Evolutionary conservation across 1,140 invertebrate species (phyloP), one percentile per base, ranked within the genome.

Genomic region (Vollenhovia emeryi): DNA sequence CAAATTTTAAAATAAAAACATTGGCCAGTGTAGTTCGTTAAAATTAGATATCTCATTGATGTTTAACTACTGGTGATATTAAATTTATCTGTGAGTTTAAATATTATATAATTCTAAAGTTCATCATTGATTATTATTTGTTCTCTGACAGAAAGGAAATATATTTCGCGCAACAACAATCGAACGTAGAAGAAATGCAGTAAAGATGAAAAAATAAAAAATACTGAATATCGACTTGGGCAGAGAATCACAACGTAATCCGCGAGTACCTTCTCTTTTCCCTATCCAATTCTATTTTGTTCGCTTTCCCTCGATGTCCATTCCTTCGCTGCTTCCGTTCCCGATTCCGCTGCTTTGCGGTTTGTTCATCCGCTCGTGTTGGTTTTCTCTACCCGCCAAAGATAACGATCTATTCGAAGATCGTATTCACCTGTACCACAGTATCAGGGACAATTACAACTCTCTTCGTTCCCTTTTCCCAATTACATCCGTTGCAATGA

Each of bases 321-420:
- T 57, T 43, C n/a, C 50, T 52, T 57, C 3, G 3, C 33, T 15
- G 30, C 48, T 68, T 52, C 30, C 30, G 21, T 43, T 43, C 6
- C 30, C n/a, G 64, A 80, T 71, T 43, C 13, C 66, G 9, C 3
- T 52, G 76, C 50, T 71, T 71, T 57, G 78, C 50, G 78, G 78
- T 82, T 82, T 82, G 66, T 45, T 59, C 78, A 82, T 57, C 66
- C 66, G 50, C 18, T 43, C 48, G 33, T 40, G 24, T 69, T 69
- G 45, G 24, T 50, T 52, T 69, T 71, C 64, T 57, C 78, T 40
- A 50, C 24, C 43, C 33, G 36, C 9, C 36, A 57, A 82, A 82
- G 78, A 57, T 82, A 73, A 82, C 66, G 78, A 79, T 33, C 62
- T 40, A 82, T 82, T 52, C 75, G 75, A 66, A 66, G 75, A 79